Base-by-base conservation (phyloP, 2,797 vertebrate species). In the Thunnus albacares region DNA sequence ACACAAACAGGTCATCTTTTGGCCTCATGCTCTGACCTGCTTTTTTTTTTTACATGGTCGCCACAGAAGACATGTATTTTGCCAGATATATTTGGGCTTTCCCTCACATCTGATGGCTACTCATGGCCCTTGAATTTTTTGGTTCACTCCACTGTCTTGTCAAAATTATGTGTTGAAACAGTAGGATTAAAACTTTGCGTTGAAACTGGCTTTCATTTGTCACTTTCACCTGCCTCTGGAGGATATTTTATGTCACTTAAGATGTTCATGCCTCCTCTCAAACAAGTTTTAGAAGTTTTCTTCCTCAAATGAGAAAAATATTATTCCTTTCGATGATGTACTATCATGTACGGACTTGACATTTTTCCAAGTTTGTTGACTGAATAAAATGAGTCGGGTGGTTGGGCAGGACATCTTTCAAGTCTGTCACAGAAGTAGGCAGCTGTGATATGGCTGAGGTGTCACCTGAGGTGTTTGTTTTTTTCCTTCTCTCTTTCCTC, bases 401-500 rank as follows among this genome's bases (percentile, higher is more conserved):
- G 26, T 41, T 30, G 73, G 60, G 56, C 12, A 33, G 80, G 80
- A 22, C 80, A 18, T 41, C 63, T 60, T n/a, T 79, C 60, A 67
- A 78, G 80, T 81, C 61, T 69, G 76, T 85, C 71, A 79, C 72
- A 38, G 80, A 65, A 79, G 81, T 81, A 92, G 91, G 81, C 82
- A 92, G 91, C 87, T 92, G 92, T 82, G 85, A 82, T 86, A 86
- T 74, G 84, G 90, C 91, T 87, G 69, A 86, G 91, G 88, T 89
- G 86, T 93, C 84, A 71, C 81, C 80, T 84, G 28, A 30, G 28
- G 28, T 95, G 95, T 96, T 96, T 96, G 94, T 96, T 96, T 96
- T 6, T 49, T 49, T 43, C 12, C 12, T 43, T 43, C 6, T 93
- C 86, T 83, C 87, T 87, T 92, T 90, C 88, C 89, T 91, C 82